Conservation (phyloP, 2,797 vertebrate genomes). For the Triplophysa bombifrons region DNA sequence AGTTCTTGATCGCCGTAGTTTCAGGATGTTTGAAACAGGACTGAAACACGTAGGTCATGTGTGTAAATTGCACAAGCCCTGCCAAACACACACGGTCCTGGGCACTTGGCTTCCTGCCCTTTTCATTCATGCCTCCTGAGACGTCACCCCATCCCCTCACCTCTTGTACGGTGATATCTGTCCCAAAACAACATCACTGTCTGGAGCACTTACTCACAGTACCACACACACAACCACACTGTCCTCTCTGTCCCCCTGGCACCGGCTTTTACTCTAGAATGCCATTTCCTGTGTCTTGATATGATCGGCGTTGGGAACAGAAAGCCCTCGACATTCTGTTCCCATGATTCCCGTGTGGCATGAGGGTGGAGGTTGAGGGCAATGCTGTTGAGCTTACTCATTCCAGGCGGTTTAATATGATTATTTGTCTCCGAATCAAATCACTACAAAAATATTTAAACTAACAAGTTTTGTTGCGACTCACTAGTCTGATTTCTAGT, state of each 20-base stretch:
- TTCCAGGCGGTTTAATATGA: constrained; percentile 31
- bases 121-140: constrained; percentile 45
- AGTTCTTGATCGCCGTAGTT: neutral
- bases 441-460: constrained; percentile 33
- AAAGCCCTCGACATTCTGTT: constrained; percentile 76
- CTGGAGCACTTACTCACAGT: constrained; percentile 21
- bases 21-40: constrained; percentile 1
- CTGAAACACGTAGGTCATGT: neutral
- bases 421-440: constrained; percentile 39
- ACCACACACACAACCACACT: constrained; percentile 42
- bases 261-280: constrained; percentile 72
- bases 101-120: constrained; percentile 35
- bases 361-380: constrained; percentile 60
- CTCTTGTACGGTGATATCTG: constrained; percentile 48
- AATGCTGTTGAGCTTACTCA: constrained; percentile 31
- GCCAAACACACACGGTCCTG: neutral
- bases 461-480: constrained; percentile 5
- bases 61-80: constrained; percentile 13
- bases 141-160: constrained; percentile 46
- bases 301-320: constrained; percentile 70
- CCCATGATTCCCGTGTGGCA: constrained; percentile 78
- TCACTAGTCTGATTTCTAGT: neutral
- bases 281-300: constrained; percentile 77
- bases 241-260: constrained; percentile 55
- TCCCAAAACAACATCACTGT: constrained; percentile 45